These are phyloP conservation scores for Sylvilagus bachmani DNA, from an alignment of 2,113 vertebrate species.

Conservation along the genomic window DNA sequence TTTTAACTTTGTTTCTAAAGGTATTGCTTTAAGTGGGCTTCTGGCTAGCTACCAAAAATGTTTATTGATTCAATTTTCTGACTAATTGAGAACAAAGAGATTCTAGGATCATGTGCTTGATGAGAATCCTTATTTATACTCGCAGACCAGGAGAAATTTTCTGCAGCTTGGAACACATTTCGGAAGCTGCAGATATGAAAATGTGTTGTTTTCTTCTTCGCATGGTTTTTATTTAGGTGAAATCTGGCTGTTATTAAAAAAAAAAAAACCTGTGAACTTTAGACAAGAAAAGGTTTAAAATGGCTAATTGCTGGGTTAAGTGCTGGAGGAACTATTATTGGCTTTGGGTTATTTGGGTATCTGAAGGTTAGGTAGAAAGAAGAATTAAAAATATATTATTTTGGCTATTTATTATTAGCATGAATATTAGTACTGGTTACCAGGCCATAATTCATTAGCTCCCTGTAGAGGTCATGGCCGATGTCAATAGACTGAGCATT, in stretches of 20 bases:
- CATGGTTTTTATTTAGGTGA: not conserved
- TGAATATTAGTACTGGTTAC: not conserved
- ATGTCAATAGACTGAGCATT: not conserved
- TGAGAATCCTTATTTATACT: conserved; percentile 8
- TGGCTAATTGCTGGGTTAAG: not conserved
- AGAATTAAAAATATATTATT: not conserved
- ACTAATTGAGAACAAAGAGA: conserved; percentile 43
- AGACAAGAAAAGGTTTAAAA: not conserved
- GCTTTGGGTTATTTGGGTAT: not conserved
- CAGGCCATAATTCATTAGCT: not conserved
- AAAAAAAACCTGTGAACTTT: not conserved
- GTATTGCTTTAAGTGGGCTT: conserved; percentile 45
- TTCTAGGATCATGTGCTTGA: not conserved
- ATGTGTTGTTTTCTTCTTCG: not conserved
- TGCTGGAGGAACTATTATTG: not conserved
- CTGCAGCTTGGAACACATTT: not conserved
- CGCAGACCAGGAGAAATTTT: not conserved
- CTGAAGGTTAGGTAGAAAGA: not conserved
- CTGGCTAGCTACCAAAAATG: conserved; percentile 17
- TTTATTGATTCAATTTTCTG: conserved; percentile 48
- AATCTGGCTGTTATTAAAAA: not conserved
- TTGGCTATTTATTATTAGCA: not conserved
- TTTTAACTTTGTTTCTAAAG: conserved; percentile 55
- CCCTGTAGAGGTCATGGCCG: not conserved
- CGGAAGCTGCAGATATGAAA: not conserved